Base-by-base conservation (phyloP, 2,113 vertebrate genomes). In the Benitochromis conjunctus region DNA sequence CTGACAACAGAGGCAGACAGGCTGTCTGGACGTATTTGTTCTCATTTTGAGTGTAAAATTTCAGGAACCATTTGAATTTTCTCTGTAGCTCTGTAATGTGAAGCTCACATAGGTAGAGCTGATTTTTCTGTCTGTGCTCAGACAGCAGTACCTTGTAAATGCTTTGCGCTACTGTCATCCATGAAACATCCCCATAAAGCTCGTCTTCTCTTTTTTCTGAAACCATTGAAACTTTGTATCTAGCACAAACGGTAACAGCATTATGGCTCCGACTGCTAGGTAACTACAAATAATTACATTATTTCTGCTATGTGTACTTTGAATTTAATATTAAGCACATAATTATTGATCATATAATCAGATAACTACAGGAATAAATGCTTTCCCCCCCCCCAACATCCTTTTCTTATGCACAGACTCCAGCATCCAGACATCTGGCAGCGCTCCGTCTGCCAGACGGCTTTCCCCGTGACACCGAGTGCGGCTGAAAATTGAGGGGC, bases 341-440 rank as follows among this genome's bases (percentile, higher is more conserved):
- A 48, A 48, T 46, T 71, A 46, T 71, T 26, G 5, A 74, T 26
- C 41, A 74, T 74, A 29, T 43, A 74, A 48, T 48, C 41, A 48
- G 41, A 74, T 74, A 34, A 53, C 18, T 76, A 53, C 46, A n/a
- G 0, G 18, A 76, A 31, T 51, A 76, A 74, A 51, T 48, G 43
- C 5, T 74, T 48, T 74, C 19, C 0, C 6, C 41, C 19, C n/a
- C 41, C 19, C n/a, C 64, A 26, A 18, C 5, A 74, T 29, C 8
- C 4, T 14, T 60, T 58, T 46, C 38, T 46, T 31, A 31, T 19
- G n/a, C 12, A 36, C 21, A n/a, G 10, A 38, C 60, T 71, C 53
- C 36, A 85, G n/a, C 51, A 24, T 54, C 36, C 34, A 66, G 31
- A 94, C 93, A 93, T 94, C 91, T 94, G 92, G 92, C 82, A 88